Percentiles rank a stretch among this genome's conserved stretches.
phyloP scores from a whole-genome alignment of 2,113 vertebrate species.

The Aptenodytes patagonicus region DNA sequence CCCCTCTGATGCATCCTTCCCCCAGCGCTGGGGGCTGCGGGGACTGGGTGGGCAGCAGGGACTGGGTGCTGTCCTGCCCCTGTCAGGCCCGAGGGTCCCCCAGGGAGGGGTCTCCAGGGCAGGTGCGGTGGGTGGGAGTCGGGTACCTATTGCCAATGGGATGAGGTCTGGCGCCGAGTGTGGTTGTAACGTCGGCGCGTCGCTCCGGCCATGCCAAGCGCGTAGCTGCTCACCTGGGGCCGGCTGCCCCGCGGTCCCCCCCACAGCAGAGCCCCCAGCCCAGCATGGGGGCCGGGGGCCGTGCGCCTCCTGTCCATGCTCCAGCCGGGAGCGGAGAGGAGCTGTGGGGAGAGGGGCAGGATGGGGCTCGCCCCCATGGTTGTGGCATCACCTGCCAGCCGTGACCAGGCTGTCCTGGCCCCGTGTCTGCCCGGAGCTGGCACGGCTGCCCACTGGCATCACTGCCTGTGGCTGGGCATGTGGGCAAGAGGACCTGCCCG shows the following conservation, averaged over 20 bases:
- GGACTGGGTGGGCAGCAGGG: background rate
- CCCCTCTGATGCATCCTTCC: background rate
- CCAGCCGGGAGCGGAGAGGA: background rate
- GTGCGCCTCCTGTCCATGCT: background rate
- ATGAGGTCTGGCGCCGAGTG: slow-evolving; percentile 20
- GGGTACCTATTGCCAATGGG: slow-evolving; percentile 42
- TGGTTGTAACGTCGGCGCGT: background rate
- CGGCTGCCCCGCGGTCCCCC: background rate
- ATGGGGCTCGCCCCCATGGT: accelerated
- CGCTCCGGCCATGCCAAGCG: slow-evolving; percentile 36
- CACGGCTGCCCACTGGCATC: background rate
- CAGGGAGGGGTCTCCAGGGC: background rate
- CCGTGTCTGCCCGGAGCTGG: accelerated
- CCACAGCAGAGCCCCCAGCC: background rate
- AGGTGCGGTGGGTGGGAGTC: background rate
- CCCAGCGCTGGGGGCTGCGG: background rate
- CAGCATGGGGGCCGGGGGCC: background rate
- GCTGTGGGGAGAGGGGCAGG: background rate
- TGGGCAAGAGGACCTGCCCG: background rate
- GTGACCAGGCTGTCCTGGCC: no score
- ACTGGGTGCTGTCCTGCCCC: background rate
- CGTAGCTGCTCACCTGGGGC: background rate
- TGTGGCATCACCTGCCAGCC: accelerated
- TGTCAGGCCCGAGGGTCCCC: background rate
- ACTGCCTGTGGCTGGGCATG: accelerated